These are phyloP conservation scores for Colinus virginianus DNA, from an alignment of 2,113 vertebrate species.

Conservation along the genomic window DNA sequence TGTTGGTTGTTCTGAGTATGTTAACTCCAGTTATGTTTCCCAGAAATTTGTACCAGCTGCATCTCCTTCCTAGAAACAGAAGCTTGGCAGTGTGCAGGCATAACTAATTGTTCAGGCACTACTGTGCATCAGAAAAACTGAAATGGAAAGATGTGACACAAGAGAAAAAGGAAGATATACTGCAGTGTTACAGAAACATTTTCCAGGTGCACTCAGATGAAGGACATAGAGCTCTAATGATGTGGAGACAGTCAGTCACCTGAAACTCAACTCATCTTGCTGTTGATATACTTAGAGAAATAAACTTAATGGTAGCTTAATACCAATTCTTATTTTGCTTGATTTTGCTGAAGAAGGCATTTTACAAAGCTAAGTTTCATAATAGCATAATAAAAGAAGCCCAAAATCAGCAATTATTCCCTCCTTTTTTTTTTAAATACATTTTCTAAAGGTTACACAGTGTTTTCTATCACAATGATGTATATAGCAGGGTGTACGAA, in stretches of 20 bases:
- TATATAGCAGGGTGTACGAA: not conserved
- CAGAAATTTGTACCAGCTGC: not conserved
- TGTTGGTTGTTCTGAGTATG: not conserved
- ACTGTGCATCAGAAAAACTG: not conserved
- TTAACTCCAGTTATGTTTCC: not conserved
- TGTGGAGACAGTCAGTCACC: not conserved
- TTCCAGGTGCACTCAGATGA: not conserved
- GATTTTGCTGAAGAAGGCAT: not conserved
- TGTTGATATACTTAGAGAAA: conserved; percentile 9
- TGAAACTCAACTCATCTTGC: not conserved
- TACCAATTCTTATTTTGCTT: not conserved
- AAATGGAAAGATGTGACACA: not conserved
- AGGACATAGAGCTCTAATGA: not conserved
- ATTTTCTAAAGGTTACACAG: not conserved
- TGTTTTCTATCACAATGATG: no score
- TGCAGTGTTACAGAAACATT: not conserved
- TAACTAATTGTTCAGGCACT: not conserved
- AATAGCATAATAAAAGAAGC: not conserved
- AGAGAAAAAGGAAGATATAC: not conserved
- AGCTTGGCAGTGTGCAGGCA: not conserved
- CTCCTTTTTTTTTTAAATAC: not conserved
- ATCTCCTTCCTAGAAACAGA: not conserved
- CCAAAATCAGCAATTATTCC: not conserved
- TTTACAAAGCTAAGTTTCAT: not conserved
- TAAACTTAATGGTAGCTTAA: conserved; percentile 17